phyloP scores from a whole-genome alignment of 37 sponge, comb jelly and placozoan species.

The Geodia barretti region DNA sequence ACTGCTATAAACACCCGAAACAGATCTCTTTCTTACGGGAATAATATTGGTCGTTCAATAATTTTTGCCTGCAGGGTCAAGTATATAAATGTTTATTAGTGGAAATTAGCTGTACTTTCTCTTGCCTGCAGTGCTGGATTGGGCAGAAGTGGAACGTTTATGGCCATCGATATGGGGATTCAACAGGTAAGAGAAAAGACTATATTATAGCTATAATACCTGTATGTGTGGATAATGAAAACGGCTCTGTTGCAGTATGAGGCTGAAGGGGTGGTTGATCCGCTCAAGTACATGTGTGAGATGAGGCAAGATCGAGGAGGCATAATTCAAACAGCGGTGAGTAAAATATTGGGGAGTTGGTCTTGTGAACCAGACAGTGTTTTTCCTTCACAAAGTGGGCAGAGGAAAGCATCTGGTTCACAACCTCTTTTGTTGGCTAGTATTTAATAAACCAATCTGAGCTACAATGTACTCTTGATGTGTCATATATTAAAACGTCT shows the following conservation, averaged over 20 bases:
- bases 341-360: no score
- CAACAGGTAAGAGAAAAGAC: conserved; percentile 35
- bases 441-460: no score
- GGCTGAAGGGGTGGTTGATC: conserved; percentile 67
- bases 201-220: not conserved
- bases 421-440: not conserved
- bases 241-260: conserved; percentile 46
- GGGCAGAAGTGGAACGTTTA: conserved; percentile 57
- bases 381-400: no score
- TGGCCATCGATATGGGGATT: conserved; percentile 57
- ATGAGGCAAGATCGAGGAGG: conserved; percentile 89
- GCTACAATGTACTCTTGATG: no score
- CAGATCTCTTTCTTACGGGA: no score
- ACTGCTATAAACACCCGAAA: no score
- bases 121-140: conserved; percentile 52
- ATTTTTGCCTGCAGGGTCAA: no score
- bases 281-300: conserved; percentile 65
- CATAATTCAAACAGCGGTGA: conserved; percentile 73
- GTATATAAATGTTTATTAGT: no score
- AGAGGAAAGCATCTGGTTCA: not conserved
- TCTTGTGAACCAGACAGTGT: no score
- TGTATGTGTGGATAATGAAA: not conserved
- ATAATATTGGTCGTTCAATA: no score
- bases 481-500: not conserved
- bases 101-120: not conserved